Evolutionary conservation across 2,797 vertebrate species (phyloP), one percentile per base, ranked within the genome.

Genomic region (Peromyscus eremicus): DNA sequence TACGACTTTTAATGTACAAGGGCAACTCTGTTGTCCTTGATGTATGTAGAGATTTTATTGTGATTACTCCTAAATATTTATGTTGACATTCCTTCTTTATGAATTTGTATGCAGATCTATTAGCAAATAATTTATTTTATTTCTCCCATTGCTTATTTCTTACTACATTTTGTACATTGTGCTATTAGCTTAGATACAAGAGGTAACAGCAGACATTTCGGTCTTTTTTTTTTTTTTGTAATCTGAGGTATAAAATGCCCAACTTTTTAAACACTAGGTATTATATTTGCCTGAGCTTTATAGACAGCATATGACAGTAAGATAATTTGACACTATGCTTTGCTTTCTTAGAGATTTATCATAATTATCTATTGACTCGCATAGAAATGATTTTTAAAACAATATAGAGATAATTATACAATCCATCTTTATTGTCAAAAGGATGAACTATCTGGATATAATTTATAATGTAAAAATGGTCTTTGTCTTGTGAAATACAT

Each of bases 261-360:
- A 64, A 27, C 2, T 27, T 62, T 64, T 60, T 6, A 52, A 19
- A 60, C 62, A 64, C 10, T 29, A 4, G 29, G 12, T 66, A 66
- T 66, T 66, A 66, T 32, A 66, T 66, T 68, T 34, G 32, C 66
- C 6, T n/a, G 32, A n/a, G 6, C 2, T 70, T 70, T n/a, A 17
- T 9, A 70, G 68, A 17, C 27, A 70, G 16, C 32, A 70, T 34
- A n/a, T 70, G 68, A 16, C 6, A 70, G 66, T n/a, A n/a, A 70
- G 68, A n/a, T n/a, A n/a, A n/a, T n/a, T 4, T 70, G 32, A 0
- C 6, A 70, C 6, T n/a, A n/a, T n/a, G 6, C 68, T n/a, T 19
- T 70, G 0, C 14, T n/a, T n/a, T 13, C 68, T 70, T 70, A 70
- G 68, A 70, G 68, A 70, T n/a, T n/a, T 70, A 70, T 7, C 68